These are phyloP conservation scores for Alloplasta piceator DNA, from an alignment of 2,888 invertebrate species.

Conservation along the genomic window DNA sequence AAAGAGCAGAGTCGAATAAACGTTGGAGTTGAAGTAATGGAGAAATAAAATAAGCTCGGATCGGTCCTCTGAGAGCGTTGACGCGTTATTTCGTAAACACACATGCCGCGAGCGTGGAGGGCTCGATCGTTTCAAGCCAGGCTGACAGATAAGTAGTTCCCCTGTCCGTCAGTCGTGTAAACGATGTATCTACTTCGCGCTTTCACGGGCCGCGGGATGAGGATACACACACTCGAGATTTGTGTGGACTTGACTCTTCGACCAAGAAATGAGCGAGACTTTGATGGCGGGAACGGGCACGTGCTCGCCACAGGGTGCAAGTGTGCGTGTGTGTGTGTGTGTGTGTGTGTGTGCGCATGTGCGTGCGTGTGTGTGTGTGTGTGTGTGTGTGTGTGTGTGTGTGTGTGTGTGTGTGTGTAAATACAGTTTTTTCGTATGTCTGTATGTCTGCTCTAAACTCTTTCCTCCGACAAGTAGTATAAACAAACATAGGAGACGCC, in stretches of 20 bases:
- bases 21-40: conserved; percentile 7
- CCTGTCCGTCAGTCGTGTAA: conserved; percentile 64
- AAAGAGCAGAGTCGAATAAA: conserved; percentile 14
- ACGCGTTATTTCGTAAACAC: conserved; percentile 20
- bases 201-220: neutral
- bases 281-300: conserved; percentile 55
- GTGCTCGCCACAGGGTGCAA: conserved; percentile 60
- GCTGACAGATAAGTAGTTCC: conserved; percentile 64
- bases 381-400: conserved; percentile 1
- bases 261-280: neutral
- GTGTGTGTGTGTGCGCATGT: too few species aligned
- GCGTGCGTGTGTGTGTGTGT: neutral
- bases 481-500: conserved; percentile 53
- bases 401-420: too few species aligned
- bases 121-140: conserved; percentile 56
- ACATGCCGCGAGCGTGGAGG: conserved; percentile 9
- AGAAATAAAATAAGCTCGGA: conserved; percentile 14
- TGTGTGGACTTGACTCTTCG: conserved; percentile 1
- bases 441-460: neutral
- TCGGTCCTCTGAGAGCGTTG: conserved; percentile 50
- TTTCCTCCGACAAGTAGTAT: conserved; percentile 34
- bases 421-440: too few species aligned
- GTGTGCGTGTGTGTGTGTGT: neutral
- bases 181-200: conserved; percentile 64
- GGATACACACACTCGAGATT: neutral